Evolutionary conservation across 2,888 invertebrate genomes (phyloP).

Genomic region (Sminthurides aquaticus): DNA sequence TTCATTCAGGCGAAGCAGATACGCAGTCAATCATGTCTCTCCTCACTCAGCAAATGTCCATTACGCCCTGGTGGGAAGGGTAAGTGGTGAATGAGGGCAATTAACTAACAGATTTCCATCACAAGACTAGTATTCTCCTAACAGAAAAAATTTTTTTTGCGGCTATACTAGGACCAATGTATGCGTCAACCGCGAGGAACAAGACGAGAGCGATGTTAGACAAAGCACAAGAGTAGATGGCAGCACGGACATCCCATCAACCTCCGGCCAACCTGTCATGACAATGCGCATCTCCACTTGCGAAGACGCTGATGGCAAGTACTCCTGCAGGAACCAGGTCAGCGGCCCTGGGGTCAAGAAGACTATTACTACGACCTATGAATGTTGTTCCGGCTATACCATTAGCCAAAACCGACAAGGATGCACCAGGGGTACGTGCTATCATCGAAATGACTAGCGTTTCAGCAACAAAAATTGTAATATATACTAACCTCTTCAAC

Average conservation of each 20-base stretch:
- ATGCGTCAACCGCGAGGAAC: conserved; percentile 56
- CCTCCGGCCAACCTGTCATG: conserved; percentile 27
- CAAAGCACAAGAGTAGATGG: conserved; percentile 44
- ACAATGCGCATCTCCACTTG: conserved; percentile 49
- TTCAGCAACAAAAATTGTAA: no score
- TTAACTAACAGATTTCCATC: no score
- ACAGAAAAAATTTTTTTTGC: no score
- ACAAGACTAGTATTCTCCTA: no score
- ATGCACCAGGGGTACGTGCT: conserved; percentile 49
- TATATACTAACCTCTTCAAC: background rate
- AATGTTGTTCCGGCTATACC: conserved; percentile 62
- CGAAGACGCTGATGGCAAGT: conserved; percentile 50
- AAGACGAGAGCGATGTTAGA: conserved; percentile 42
- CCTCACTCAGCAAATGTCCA: conserved; percentile 1
- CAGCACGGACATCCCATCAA: conserved; percentile 47
- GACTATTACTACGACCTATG: conserved; percentile 57
- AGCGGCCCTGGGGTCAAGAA: conserved; percentile 50
- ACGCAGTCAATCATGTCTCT: background rate
- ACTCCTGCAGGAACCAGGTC: conserved; percentile 53
- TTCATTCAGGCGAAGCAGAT: background rate
- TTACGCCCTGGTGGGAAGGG: conserved; percentile 51
- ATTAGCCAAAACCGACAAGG: conserved; percentile 49
- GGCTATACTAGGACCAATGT: conserved; percentile 56
- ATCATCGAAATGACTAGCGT: background rate
- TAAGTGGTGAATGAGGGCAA: no score